Conservation (phyloP, 37 sponge, comb jelly and placozoan species). For the Ianthella basta region DNA sequence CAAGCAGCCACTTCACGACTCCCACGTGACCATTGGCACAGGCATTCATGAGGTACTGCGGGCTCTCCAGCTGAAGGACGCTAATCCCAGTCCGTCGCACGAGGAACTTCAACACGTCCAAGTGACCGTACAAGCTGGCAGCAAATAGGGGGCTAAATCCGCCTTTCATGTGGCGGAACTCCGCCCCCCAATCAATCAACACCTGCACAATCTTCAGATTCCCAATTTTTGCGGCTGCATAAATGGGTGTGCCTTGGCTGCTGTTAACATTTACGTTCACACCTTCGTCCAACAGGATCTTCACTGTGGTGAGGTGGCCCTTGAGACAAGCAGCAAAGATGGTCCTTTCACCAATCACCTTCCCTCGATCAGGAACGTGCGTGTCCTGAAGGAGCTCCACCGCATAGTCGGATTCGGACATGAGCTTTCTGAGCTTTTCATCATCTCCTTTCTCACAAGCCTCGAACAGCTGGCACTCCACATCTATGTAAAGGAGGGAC, state of each 20-base stretch:
- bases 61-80: slow-evolving; percentile 53
- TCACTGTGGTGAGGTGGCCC: slow-evolving; percentile 53
- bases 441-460: slow-evolving; percentile 62
- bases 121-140: slow-evolving; percentile 69
- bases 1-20: slow-evolving; percentile 68
- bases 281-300: slow-evolving; percentile 48
- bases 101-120: slow-evolving; percentile 75
- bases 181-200: slow-evolving; percentile 60
- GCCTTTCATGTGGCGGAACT: slow-evolving; percentile 44
- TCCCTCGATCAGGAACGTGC: slow-evolving; percentile 52
- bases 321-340: slow-evolving; percentile 54
- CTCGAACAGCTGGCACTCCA: slow-evolving; percentile 51
- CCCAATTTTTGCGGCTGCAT: slow-evolving; percentile 73
- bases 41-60: slow-evolving; percentile 74
- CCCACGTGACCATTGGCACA: slow-evolving; percentile 70
- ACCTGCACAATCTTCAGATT: slow-evolving; percentile 62
- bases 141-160: slow-evolving; percentile 74
- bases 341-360: slow-evolving; percentile 68
- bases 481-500: slow-evolving; percentile 18
- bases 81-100: slow-evolving; percentile 62
- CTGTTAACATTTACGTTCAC: slow-evolving; percentile 54
- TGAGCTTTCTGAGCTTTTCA: slow-evolving; percentile 34
- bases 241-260: slow-evolving; percentile 67
- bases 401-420: slow-evolving; percentile 40
- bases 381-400: slow-evolving; percentile 43